These are phyloP conservation scores for Pyrrhia umbra DNA, from an alignment of 2,888 invertebrate genomes.

Conservation along the genomic window DNA sequence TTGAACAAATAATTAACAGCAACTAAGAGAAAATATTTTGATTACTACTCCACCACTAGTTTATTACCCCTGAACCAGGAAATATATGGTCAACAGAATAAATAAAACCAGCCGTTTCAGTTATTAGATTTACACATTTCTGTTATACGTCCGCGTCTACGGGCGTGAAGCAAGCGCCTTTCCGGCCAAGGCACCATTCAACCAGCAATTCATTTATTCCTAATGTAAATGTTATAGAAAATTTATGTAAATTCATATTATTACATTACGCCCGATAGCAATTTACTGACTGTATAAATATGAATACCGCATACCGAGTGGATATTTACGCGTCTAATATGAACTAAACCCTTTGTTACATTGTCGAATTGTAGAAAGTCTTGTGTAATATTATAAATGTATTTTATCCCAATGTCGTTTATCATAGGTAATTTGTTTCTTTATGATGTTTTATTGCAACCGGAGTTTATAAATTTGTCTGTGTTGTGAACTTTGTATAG, in stretches of 20 bases:
- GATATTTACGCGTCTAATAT: constrained; percentile 71
- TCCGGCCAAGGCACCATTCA: constrained; percentile 66
- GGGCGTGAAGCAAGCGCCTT: constrained; percentile 50
- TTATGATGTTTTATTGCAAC: constrained; percentile 61
- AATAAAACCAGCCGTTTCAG: constrained; percentile 51
- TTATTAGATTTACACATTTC: constrained; percentile 50
- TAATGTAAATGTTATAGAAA: constrained; percentile 89
- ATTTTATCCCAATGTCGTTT: constrained; percentile 57
- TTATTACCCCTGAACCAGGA: constrained; percentile 52
- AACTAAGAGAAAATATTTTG: constrained; percentile 46
- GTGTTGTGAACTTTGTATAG: constrained; percentile 34
- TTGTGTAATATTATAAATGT: constrained; percentile 58
- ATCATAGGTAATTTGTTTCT: constrained; percentile 62
- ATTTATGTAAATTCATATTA: constrained; percentile 88
- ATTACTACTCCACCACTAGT: constrained; percentile 44
- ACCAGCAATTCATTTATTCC: constrained; percentile 83
- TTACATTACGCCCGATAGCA: constrained; percentile 85
- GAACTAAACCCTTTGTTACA: constrained; percentile 67
- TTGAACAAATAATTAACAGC: constrained; percentile 49
- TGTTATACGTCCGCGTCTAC: constrained; percentile 42
- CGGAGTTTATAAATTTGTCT: constrained; percentile 61
- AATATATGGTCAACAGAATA: constrained; percentile 54
- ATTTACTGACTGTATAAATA: constrained; percentile 84
- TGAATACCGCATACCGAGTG: constrained; percentile 78
- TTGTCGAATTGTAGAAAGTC: constrained; percentile 69